Conservation (phyloP, 2,888 invertebrate genomes). For the Micropterix aruncella region DNA sequence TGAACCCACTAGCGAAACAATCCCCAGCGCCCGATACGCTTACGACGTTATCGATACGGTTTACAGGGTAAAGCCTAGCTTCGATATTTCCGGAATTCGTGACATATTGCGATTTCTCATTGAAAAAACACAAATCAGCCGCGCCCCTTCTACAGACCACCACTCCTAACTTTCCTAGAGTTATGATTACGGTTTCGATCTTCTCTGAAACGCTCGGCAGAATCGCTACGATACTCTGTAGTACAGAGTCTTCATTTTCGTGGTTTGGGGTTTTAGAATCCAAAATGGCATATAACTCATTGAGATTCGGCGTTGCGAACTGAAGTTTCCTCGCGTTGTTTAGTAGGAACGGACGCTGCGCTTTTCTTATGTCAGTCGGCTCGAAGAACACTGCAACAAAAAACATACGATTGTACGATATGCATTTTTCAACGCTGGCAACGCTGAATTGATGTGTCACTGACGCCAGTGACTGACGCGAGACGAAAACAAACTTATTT, state of each 20-base stretch:
- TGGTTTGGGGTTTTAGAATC: conserved; percentile 32
- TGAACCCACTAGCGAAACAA: conserved; percentile 57
- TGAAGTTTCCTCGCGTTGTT: conserved; percentile 27
- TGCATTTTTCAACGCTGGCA: not conserved
- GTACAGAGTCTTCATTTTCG: conserved; percentile 12
- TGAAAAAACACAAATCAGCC: conserved; percentile 17
- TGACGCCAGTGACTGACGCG: too few species aligned
- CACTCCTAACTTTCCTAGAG: conserved; percentile 34
- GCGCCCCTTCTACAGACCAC: conserved; percentile 22
- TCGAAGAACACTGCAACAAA: conserved; percentile 58
- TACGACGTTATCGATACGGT: conserved; percentile 29
- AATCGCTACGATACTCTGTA: conserved; percentile 20
- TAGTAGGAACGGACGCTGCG: conserved; percentile 46
- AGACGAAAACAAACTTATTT: too few species aligned
- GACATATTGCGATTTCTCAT: conserved; percentile 11
- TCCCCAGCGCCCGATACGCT: conserved; percentile 80
- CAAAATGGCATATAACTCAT: conserved; percentile 49
- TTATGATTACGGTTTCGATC: conserved; percentile 37
- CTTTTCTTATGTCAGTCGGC: conserved; percentile 58
- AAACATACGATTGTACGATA: conserved; percentile 9
- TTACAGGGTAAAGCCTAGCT: conserved; percentile 27
- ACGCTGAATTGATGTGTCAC: too few species aligned
- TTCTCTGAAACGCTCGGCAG: conserved; percentile 20
- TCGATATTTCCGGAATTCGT: conserved; percentile 12
- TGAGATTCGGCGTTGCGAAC: conserved; percentile 56